Evolutionary conservation across 2,888 invertebrate species (phyloP).

Genomic region (Agonopterix alstromeriana): DNA sequence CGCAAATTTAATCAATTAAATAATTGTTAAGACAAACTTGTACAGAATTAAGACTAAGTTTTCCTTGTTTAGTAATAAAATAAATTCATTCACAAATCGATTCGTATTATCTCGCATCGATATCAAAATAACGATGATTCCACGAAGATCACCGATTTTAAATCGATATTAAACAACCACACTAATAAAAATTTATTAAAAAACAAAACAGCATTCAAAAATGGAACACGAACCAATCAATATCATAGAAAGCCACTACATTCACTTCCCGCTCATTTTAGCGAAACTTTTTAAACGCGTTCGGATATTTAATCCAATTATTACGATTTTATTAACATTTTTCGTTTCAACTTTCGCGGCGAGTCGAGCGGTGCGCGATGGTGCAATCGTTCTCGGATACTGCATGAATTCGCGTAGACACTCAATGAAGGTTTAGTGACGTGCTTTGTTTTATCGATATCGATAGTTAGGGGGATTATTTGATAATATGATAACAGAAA

Average conservation of each 20-base stretch:
- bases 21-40: no score
- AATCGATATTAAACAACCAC: no score
- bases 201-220: not conserved
- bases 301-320: not conserved
- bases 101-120: no score
- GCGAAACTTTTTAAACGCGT: not conserved
- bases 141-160: no score
- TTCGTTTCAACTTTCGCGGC: constrained; percentile 8
- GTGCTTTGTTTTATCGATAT: not conserved
- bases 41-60: no score
- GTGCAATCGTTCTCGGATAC: constrained; percentile 9
- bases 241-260: not conserved
- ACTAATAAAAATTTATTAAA: not conserved
- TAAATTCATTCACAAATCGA: no score
- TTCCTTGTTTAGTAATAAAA: no score
- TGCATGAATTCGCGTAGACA: constrained; percentile 3
- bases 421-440: not conserved
- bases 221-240: not conserved
- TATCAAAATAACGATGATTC: no score
- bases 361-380: constrained; percentile 6
- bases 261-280: not conserved
- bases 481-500: no score
- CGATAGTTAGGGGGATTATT: not conserved
- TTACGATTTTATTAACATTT: not conserved
- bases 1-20: no score